Percentiles rank a stretch among this genome's conserved stretches.
Conservation (phyloP, 2,797 vertebrate species). For the Leptodactylus fallax region DNA sequence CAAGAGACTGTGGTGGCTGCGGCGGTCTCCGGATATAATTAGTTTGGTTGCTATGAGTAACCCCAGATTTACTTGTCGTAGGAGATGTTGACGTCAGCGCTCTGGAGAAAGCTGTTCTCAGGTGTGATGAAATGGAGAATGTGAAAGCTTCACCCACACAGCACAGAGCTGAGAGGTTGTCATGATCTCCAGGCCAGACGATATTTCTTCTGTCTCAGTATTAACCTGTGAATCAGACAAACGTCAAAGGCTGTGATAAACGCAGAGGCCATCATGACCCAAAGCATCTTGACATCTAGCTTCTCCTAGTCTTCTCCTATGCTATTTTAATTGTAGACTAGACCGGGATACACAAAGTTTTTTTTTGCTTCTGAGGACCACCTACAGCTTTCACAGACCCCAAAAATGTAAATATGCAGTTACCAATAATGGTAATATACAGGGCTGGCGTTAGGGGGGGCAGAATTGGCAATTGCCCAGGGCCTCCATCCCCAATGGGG, state of each 20-base stretch:
- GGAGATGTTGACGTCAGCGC: constrained; percentile 40
- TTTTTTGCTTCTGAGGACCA: too few species aligned
- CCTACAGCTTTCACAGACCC: too few species aligned
- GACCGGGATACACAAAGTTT: too few species aligned
- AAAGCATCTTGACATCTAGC: background rate
- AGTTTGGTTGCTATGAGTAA: constrained; percentile 51
- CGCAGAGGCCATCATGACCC: background rate
- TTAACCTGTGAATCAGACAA: background rate
- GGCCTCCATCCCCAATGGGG: too few species aligned
- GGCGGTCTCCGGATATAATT: constrained; percentile 37
- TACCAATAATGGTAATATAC: too few species aligned
- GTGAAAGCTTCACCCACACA: constrained; percentile 36
- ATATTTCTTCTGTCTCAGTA: background rate
- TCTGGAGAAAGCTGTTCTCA: constrained; percentile 19
- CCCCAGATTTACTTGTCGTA: constrained; percentile 40
- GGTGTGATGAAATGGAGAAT: constrained; percentile 36
- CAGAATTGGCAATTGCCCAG: too few species aligned
- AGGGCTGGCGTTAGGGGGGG: too few species aligned
- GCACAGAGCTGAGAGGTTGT: background rate
- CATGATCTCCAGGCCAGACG: background rate
- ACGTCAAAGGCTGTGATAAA: background rate
- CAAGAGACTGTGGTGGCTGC: constrained; percentile 3
- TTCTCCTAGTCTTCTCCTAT: background rate
- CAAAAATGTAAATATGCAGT: too few species aligned
- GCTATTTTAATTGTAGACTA: background rate